Conservation (phyloP, 2,888 invertebrate species). For the Caenorhabditis sulstoni region DNA sequence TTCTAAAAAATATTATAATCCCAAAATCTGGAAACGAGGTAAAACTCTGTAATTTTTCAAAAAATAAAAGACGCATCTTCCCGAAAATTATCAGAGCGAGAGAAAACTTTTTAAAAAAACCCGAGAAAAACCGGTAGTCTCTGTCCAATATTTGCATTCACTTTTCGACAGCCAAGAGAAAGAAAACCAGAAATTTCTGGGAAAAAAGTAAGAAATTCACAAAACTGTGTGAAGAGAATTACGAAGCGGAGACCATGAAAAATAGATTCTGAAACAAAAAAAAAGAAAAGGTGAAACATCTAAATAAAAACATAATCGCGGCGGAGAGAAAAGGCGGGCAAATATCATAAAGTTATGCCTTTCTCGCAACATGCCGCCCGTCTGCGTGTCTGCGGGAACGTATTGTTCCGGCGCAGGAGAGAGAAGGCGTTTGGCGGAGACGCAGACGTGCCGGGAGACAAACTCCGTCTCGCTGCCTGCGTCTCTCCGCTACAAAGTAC, state of each 20-base stretch:
- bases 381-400: slow-evolving; percentile 19
- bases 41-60: too few relatives aligned
- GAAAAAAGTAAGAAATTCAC: neutral
- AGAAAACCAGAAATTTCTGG: neutral
- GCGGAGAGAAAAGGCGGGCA: neutral
- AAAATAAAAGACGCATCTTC: neutral
- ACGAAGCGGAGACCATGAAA: too few relatives aligned
- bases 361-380: slow-evolving; percentile 32
- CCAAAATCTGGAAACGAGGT: too few relatives aligned
- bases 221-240: neutral
- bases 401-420: slow-evolving; percentile 23
- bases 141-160: neutral
- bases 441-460: neutral
- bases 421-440: neutral
- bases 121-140: slow-evolving; percentile 25
- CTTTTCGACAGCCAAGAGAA: neutral
- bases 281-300: neutral
- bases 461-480: slow-evolving; percentile 1
- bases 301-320: slow-evolving; percentile 9
- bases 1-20: neutral
- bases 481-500: neutral
- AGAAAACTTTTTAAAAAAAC: slow-evolving; percentile 1
- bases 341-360: slow-evolving; percentile 1
- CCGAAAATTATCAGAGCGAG: neutral
- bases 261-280: too few relatives aligned